Base-by-base conservation (phyloP, 2,113 vertebrate genomes). In the Romanogobio albipinnatus region DNA sequence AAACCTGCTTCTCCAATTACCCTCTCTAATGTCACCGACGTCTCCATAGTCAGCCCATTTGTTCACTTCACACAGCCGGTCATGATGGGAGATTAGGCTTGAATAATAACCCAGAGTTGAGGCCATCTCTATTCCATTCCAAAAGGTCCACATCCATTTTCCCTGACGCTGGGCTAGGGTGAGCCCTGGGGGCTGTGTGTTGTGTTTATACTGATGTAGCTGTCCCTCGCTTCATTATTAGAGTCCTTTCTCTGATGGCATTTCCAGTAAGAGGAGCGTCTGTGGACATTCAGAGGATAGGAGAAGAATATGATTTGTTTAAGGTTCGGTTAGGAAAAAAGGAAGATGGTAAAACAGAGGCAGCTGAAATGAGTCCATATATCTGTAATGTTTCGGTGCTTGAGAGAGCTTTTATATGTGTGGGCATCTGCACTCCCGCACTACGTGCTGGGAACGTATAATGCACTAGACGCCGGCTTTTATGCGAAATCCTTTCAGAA, bases 131-230 rank as follows among this genome's bases (percentile, higher is more conserved):
- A 82, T 87, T 82, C 78, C 70, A 85, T 85, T 82, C 74, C 62
- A 47, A 87, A 85, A 87, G 86, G 83, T 87, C 86, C 83, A 66
- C 77, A 82, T 87, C 83, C 73, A 85, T 85, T 85, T 82, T 64
- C 78, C 77, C 66, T 82, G 62, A 47, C 8, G 24, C 66, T 68
- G 58, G 29, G 61, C 43, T 33, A 22, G 71, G 77, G 77, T 68
- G 39, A 84, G 70, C 79, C 86, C 59, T 47, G 68, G 53, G 71
- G 78, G 82, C 51, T 56, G 47, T 73, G 71, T 56, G 26, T 83
- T 80, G 53, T 83, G 81, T 85, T 81, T 87, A 75, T 70, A 80
- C 86, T 74, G 82, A 85, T 85, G 83, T 77, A 85, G 76, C 80
- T 79, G 83, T 78, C 49, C 66, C 66, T 47, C 22, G 75, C 62